These are phyloP conservation scores for Orchestes rusci DNA, from an alignment of 2,888 invertebrate species.

Conservation along the genomic window DNA sequence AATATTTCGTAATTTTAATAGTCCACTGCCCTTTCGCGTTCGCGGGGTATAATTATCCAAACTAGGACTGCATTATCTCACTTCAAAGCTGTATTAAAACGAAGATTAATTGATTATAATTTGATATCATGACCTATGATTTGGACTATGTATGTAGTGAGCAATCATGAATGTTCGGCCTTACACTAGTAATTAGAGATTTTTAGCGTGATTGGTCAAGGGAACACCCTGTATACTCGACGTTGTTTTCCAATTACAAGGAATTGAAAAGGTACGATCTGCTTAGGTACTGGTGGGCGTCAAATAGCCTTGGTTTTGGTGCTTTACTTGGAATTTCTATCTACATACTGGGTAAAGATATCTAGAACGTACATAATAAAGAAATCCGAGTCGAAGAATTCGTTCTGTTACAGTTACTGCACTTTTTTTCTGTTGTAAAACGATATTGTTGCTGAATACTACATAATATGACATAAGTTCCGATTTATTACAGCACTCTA, in stretches of 20 bases:
- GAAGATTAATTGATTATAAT: too few relatives aligned
- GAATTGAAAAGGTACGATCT: slow-evolving; percentile 24
- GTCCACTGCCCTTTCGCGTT: too few relatives aligned
- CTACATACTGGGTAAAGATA: slow-evolving; percentile 22
- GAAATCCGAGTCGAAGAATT: slow-evolving; percentile 3
- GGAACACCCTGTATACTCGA: slow-evolving; percentile 13
- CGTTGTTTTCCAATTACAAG: slow-evolving; percentile 25
- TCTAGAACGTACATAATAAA: slow-evolving; percentile 12
- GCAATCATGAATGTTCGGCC: too few relatives aligned
- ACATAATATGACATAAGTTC: slow-evolving; percentile 4
- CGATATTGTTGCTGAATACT: slow-evolving; percentile 5
- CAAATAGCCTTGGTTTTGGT: slow-evolving; percentile 21
- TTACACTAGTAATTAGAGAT: too few relatives aligned
- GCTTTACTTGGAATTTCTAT: slow-evolving; percentile 20
- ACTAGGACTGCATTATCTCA: too few relatives aligned
- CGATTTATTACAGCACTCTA: neutral
- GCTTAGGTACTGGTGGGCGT: slow-evolving; percentile 21
- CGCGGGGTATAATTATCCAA: too few relatives aligned
- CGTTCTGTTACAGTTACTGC: slow-evolving; percentile 14
- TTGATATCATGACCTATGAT: too few relatives aligned
- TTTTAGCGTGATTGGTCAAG: too few relatives aligned
- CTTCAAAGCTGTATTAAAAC: too few relatives aligned
- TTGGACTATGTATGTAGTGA: too few relatives aligned
- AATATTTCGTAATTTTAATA: too few relatives aligned
- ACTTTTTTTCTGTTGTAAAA: slow-evolving; percentile 10